Percentiles rank a stretch among this genome's conserved stretches.
Conservation (phyloP, 2,888 invertebrate species). For the Dryocosmus kuriphilus region DNA sequence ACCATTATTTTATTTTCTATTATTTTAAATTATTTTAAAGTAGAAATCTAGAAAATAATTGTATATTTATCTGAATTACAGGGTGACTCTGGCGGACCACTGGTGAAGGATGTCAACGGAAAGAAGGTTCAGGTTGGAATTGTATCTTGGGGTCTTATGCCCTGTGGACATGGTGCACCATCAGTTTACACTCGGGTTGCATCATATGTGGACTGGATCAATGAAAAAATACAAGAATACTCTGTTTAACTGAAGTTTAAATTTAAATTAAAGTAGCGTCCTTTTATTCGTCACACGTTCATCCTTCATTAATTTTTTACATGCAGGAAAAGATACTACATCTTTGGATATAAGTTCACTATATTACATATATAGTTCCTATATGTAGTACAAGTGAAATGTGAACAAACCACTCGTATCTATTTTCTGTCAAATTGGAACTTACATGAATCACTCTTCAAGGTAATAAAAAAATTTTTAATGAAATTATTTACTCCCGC, state of each 20-base stretch:
- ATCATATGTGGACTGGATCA: constrained; percentile 74
- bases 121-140: constrained; percentile 83
- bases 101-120: constrained; percentile 78
- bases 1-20: background rate
- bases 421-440: too few species aligned
- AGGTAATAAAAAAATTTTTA: too few species aligned
- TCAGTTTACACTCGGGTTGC: constrained; percentile 76
- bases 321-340: too few species aligned
- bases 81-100: constrained; percentile 81
- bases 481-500: too few species aligned
- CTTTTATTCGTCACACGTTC: too few species aligned
- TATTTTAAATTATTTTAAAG: background rate
- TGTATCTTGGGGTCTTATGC: constrained; percentile 78
- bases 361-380: too few species aligned
- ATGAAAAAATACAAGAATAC: background rate
- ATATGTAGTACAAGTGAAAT: too few species aligned
- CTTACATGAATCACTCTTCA: too few species aligned
- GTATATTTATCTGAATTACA: constrained; percentile 62
- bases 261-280: background rate
- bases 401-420: too few species aligned
- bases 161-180: constrained; percentile 75
- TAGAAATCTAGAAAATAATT: background rate
- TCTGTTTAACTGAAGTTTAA: background rate
- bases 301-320: background rate
- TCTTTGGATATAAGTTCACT: too few species aligned